These are phyloP conservation scores for Oophaga sylvatica DNA, from an alignment of 2,797 vertebrate species.

Conservation along the genomic window DNA sequence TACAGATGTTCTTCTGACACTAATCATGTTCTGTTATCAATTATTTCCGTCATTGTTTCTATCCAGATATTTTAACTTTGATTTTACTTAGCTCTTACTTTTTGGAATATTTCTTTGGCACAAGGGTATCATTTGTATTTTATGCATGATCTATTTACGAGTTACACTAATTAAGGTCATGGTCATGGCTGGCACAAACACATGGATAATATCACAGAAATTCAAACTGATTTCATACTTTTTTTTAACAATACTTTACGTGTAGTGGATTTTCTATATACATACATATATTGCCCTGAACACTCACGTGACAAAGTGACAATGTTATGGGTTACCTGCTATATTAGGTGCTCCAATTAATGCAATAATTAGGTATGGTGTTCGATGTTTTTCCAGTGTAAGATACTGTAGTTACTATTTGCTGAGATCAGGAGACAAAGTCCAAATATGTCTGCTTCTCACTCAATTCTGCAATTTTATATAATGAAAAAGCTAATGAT, in stretches of 20 bases:
- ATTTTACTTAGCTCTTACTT: background rate
- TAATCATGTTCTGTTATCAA: background rate
- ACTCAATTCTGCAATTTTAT: background rate
- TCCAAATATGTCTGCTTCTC: background rate
- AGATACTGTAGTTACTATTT: background rate
- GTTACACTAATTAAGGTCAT: background rate
- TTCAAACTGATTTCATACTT: too few species aligned
- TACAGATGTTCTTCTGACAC: constrained; percentile 15
- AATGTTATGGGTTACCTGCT: too few species aligned
- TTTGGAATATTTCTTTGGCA: background rate
- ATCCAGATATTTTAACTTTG: background rate
- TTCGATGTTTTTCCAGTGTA: background rate
- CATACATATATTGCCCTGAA: too few species aligned
- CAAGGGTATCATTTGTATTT: background rate
- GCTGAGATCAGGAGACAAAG: background rate
- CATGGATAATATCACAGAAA: too few species aligned
- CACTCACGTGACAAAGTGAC: too few species aligned
- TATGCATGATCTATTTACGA: background rate
- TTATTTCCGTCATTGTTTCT: background rate
- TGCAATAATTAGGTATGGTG: too few species aligned
- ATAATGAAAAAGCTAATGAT: background rate
- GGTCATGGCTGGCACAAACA: too few species aligned
- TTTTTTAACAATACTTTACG: too few species aligned
- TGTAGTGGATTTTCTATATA: too few species aligned
- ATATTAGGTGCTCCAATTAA: too few species aligned